Base-by-base conservation (phyloP, 2,113 vertebrate species). In the Daphoenositta chrysoptera region DNA sequence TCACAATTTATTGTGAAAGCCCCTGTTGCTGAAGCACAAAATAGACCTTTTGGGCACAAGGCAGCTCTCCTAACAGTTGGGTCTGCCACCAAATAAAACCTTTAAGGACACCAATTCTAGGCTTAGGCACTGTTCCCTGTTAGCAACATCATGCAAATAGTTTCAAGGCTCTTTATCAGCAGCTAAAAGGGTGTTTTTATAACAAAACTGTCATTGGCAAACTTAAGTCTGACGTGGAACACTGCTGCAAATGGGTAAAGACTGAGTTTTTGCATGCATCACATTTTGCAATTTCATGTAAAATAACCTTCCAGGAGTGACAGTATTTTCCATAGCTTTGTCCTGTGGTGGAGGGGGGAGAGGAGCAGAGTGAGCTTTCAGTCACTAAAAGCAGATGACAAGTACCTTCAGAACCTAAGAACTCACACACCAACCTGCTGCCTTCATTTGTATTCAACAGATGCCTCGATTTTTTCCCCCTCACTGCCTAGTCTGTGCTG, bases 361-460 rank as follows among this genome's bases (percentile, higher is more conserved):
- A 39, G n/a, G n/a, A 73, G 14, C 16, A 61, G 12, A 65, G 18
- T 18, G 54, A 92, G 37, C 26, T 73, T 94, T 83, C 57, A 88
- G 78, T 60, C 31, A 18, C 60, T 82, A 70, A 94, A 93, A 86
- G 65, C 44, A 95, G 91, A 94, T 71, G 65, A 89, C 70, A 89
- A 91, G 79, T 82, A 96, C 65, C 77, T 97, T 91, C 81, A 89
- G 53, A 93, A 83, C 48, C 69, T 77, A 85, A 83, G 63, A 53
- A 64, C 57, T 90, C 83, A 75, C 27, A 48, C 73, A 83, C 27
- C 91, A 96, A 97, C 96, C 93, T 97, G 93, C 96, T 96, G 57
- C 50, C 96, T 97, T 97, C 87, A 97, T 97, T 98, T 97, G 96
- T 97, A 97, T 98, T 97, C 98, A 90, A 91, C 37, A 81, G 95